phyloP scores from a whole-genome alignment of 2,888 invertebrate genomes.

The Drosophila borealis region DNA sequence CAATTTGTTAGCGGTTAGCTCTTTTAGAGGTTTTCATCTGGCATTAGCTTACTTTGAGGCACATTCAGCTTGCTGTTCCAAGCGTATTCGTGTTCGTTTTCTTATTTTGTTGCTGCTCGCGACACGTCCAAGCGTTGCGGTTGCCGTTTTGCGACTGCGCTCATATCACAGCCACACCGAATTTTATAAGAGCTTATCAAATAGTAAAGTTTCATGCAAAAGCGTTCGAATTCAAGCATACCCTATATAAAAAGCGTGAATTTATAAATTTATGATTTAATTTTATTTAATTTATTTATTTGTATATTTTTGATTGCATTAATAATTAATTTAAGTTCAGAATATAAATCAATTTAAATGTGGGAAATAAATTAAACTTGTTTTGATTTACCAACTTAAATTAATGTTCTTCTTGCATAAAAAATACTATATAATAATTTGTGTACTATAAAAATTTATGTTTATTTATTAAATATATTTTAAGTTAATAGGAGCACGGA shows the following conservation, averaged over 20 bases:
- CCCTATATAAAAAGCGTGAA: conserved; percentile 12
- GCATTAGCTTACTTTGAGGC: conserved; percentile 67
- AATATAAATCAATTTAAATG: not conserved
- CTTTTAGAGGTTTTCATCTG: conserved; percentile 43
- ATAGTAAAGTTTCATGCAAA: conserved; percentile 15
- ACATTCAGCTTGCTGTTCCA: conserved; percentile 34
- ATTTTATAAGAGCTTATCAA: conserved; percentile 69
- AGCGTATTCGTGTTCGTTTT: conserved; percentile 16
- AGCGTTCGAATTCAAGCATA: conserved; percentile 14
- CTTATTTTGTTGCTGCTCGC: conserved; percentile 31
- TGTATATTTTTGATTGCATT: not conserved
- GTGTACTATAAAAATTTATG: too few relatives aligned
- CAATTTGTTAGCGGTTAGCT: conserved; percentile 48
- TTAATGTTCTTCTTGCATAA: not conserved
- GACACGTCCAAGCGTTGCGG: conserved; percentile 69
- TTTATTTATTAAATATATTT: too few relatives aligned
- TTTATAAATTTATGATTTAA: too few relatives aligned
- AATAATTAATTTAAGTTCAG: not conserved
- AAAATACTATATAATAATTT: too few relatives aligned
- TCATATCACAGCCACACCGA: conserved; percentile 59
- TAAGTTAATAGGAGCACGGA: too few relatives aligned
- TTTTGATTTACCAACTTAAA: not conserved
- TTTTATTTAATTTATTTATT: not conserved
- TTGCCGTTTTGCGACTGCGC: conserved; percentile 71
- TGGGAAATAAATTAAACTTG: not conserved